A percentile compares a stretch with the other conserved stretches of the same genome.
phyloP scores from a whole-genome alignment of 1,140 invertebrate species.

The Drosophila pseudoananassae region DNA sequence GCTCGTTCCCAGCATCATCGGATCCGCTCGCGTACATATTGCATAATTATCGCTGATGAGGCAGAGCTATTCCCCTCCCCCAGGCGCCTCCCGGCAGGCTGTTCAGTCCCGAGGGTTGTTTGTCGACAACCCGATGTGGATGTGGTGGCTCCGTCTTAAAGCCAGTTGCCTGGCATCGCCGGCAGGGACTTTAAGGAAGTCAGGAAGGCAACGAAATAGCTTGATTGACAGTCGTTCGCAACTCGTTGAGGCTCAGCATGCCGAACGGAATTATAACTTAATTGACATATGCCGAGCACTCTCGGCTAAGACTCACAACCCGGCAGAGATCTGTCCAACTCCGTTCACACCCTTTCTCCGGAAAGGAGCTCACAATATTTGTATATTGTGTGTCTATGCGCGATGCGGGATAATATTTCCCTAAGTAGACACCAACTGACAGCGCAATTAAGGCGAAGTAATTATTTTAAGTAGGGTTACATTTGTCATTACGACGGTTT shows the following conservation, averaged over 20 bases:
- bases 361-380: constrained; percentile 36
- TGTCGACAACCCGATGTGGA: constrained; percentile 70
- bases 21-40: constrained; percentile 55
- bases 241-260: constrained; percentile 65
- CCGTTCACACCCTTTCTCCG: constrained; percentile 36
- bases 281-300: constrained; percentile 76
- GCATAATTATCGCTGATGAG: constrained; percentile 76
- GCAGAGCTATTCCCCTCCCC: constrained; percentile 6
- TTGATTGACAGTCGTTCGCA: constrained; percentile 71
- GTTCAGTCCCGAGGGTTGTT: constrained; percentile 53
- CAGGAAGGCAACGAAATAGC: constrained; percentile 74
- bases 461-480: constrained; percentile 82
- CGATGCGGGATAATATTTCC: constrained; percentile 77
- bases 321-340: constrained; percentile 11
- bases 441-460: constrained; percentile 80
- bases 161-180: constrained; percentile 46
- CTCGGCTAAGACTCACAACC: constrained; percentile 21
- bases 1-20: constrained; percentile 32
- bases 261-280: constrained; percentile 78
- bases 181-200: constrained; percentile 54
- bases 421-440: constrained; percentile 81
- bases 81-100: constrained; percentile 4
- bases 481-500: constrained; percentile 63
- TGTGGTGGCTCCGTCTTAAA: constrained; percentile 66
- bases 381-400: constrained; percentile 49